Conservation (phyloP, 2,797 vertebrate genomes). For the Salmo trutta region DNA sequence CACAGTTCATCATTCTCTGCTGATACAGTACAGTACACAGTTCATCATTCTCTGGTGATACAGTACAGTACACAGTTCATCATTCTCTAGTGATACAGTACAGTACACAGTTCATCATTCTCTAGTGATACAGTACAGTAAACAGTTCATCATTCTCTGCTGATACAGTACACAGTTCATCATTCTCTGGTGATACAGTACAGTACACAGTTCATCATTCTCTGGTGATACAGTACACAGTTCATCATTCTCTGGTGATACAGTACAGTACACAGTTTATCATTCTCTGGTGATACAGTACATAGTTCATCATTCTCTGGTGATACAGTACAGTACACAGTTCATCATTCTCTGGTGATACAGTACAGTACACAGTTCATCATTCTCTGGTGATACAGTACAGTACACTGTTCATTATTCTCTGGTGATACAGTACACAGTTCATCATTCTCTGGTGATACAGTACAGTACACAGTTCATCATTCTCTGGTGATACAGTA, state of each 20-base stretch:
- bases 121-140: constrained; percentile 70
- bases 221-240: constrained; percentile 43
- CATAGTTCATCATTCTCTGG: too few species aligned
- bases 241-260: too few species aligned
- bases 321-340: background rate
- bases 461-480: background rate
- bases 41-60: constrained; percentile 33
- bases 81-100: constrained; percentile 38
- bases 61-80: constrained; percentile 41
- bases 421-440: constrained; percentile 19
- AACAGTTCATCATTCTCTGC: too few species aligned
- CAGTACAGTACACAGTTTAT: too few species aligned
- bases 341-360: constrained; percentile 40
- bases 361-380: constrained; percentile 44
- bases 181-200: constrained; percentile 46
- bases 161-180: background rate
- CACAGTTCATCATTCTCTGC: too few species aligned
- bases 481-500: constrained; percentile 32
- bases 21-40: constrained; percentile 27
- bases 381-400: too few species aligned
- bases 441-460: constrained; percentile 40
- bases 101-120: background rate
- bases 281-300: constrained; percentile 48
- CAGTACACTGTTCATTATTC: constrained; percentile 19
- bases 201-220: constrained; percentile 19